Conservation (phyloP, 2,888 invertebrate species). For the Chymomyza procnemis region DNA sequence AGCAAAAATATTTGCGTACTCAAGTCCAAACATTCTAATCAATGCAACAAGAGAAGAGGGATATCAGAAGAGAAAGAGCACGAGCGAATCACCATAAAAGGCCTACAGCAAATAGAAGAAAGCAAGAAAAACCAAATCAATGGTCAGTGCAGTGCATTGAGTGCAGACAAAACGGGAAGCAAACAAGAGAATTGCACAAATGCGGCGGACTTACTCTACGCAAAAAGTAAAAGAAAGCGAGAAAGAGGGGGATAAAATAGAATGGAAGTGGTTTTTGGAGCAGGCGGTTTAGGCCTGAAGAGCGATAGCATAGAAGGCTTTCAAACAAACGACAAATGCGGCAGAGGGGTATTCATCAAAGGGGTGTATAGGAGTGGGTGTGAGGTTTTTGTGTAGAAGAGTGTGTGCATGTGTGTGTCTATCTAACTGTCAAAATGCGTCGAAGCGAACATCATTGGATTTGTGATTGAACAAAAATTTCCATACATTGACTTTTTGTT, state of each 20-base stretch:
- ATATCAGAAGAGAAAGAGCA: neutral
- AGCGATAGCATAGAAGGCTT: constrained; percentile 39
- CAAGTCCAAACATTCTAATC: constrained; percentile 72
- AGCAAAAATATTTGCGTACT: constrained; percentile 71
- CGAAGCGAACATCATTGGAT: constrained; percentile 77
- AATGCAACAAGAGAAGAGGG: constrained; percentile 46
- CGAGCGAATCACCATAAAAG: constrained; percentile 20
- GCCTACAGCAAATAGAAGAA: neutral
- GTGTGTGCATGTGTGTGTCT: constrained; percentile 30
- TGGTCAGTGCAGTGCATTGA: constrained; percentile 27
- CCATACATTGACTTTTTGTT: constrained; percentile 64
- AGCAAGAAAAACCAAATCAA: constrained; percentile 27
- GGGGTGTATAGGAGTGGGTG: constrained; percentile 23
- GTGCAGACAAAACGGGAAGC: neutral
- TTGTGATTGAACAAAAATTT: constrained; percentile 74
- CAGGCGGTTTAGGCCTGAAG: constrained; percentile 9
- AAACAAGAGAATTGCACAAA: constrained; percentile 5
- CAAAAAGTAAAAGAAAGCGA: constrained; percentile 4
- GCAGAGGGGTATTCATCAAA: constrained; percentile 59
- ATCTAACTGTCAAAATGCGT: constrained; percentile 76
- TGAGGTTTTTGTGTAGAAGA: neutral
- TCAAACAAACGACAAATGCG: constrained; percentile 60
- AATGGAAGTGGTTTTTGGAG: constrained; percentile 4
- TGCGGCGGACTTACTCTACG: too few relatives aligned
- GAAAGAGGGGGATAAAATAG: constrained; percentile 13